Evolutionary conservation across 1,140 invertebrate species (phyloP), one percentile per base, ranked within the genome.

Genomic region (Bombus sibiricus): DNA sequence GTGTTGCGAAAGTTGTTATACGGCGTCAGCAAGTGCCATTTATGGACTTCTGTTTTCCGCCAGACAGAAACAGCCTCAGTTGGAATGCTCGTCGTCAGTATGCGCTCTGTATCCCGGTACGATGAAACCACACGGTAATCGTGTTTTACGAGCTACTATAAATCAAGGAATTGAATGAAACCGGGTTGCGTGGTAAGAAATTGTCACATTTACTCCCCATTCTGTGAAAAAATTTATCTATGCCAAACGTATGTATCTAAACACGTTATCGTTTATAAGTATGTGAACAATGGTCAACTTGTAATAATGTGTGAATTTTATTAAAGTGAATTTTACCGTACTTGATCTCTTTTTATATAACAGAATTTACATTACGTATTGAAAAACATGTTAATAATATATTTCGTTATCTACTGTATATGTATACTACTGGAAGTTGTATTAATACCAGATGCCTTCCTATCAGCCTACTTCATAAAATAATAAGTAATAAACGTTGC

Each of bases 31-130:
- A 28, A 66, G 74, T 73, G 81, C 57, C 81, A 83, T 86, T 86
- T 86, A 86, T 72, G 68, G 73, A 83, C 81, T 86, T 34, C n/a
- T 73, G 81, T 86, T 83, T 84, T 83, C 41, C 68, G 66, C 9
- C 43, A 39, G 68, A 25, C 71, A 66, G 62, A 69, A 57, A 72
- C 53, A 57, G 37, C 3, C 34, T 22, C n/a, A 12, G 9, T 8
- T 72, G 15, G n/a, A n/a, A 4, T 28, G n/a, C 25, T 72, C 25
- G 75, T 43, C 59, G 66, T 34, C 25, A n/a, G 66, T 59, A 34
- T 10, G n/a, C 59, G 59, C 41, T 39, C 22, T 47, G 28, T 37
- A 18, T 81, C 73, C 79, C 37, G 15, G 15, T 1, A 37, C 62
- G 43, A 37, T n/a, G 71, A 68, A 68, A 85, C 79, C 59, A 62